These are phyloP conservation scores for Solenopsis invicta DNA, from an alignment of 1,140 invertebrate species.

Conservation along the genomic window DNA sequence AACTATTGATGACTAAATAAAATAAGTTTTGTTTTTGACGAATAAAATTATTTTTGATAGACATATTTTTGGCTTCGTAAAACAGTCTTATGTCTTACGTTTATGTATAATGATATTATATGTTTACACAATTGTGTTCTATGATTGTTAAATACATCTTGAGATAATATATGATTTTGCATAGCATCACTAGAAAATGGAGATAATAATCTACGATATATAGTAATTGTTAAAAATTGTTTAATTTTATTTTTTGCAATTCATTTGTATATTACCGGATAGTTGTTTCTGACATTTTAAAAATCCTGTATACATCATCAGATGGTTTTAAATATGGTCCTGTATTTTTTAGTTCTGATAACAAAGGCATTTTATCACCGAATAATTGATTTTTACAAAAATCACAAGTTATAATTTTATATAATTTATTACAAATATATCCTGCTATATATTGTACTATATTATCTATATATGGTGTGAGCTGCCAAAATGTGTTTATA, in stretches of 20 bases:
- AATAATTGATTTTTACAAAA: no score
- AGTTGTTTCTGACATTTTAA: slow-evolving; percentile 7
- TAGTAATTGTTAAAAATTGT: neutral
- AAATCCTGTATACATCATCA: neutral
- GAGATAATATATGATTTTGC: neutral
- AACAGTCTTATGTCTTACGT: neutral
- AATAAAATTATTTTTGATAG: neutral
- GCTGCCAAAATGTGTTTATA: neutral
- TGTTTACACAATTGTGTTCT: neutral
- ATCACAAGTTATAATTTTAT: no score
- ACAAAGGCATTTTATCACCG: neutral
- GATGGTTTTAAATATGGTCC: neutral
- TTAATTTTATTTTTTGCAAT: neutral
- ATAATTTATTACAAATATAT: no score
- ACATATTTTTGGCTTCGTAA: neutral
- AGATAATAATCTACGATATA: neutral
- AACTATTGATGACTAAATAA: neutral
- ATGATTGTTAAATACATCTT: neutral
- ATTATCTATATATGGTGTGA: neutral
- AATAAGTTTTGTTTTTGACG: neutral
- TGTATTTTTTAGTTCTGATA: slow-evolving; percentile 19
- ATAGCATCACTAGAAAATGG: neutral
- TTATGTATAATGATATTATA: neutral
- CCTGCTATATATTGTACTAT: no score
- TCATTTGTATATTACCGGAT: neutral